A percentile compares a stretch with the other conserved stretches of the same genome.
These are phyloP conservation scores for Petromus typicus DNA, from an alignment of 2,113 vertebrate species.

Conservation along the genomic window DNA sequence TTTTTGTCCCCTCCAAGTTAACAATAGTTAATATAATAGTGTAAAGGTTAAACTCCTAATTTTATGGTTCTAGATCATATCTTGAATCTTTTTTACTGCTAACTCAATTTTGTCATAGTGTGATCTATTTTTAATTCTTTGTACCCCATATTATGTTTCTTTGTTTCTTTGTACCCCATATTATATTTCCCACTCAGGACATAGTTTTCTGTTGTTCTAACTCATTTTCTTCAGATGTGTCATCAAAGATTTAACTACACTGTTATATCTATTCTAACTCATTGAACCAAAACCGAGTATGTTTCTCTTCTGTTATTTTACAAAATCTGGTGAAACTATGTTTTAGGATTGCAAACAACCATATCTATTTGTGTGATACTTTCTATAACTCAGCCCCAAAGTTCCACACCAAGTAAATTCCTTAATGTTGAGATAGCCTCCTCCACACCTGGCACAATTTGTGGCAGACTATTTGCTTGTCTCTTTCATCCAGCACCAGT, in stretches of 20 bases:
- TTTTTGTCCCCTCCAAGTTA: neutral
- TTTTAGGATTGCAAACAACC: neutral
- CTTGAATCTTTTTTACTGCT: neutral
- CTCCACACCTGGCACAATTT: neutral
- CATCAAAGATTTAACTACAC: neutral
- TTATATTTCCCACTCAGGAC: neutral
- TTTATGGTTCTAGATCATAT: neutral
- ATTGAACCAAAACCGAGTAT: neutral
- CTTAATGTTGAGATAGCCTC: rapidly evolving
- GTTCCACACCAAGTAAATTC: rapidly evolving
- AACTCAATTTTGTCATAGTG: neutral
- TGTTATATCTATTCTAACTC: neutral
- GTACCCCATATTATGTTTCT: neutral
- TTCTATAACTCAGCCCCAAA: neutral
- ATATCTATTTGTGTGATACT: neutral
- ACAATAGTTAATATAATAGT: neutral
- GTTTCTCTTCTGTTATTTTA: neutral
- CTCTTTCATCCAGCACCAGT: neutral
- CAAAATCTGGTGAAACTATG: neutral
- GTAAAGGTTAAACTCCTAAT: neutral
- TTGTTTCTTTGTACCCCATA: neutral
- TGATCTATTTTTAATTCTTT: neutral
- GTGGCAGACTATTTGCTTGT: neutral
- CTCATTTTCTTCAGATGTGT: neutral
- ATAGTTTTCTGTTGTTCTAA: neutral